phyloP scores from a whole-genome alignment of 2,797 vertebrate species.

The Melanotaenia nigrans region DNA sequence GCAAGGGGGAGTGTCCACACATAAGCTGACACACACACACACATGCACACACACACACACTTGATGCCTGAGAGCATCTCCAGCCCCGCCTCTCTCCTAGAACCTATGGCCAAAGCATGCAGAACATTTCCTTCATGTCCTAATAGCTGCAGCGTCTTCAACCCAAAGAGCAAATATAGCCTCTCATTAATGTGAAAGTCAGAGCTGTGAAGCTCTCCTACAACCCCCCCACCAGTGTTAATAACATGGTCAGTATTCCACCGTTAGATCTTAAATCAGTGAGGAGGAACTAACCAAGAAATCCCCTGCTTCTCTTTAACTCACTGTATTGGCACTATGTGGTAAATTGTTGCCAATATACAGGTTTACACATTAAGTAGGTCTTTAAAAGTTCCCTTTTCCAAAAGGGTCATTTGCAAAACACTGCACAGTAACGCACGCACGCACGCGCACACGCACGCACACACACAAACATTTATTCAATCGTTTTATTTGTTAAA shows the following conservation, averaged over 20 bases:
- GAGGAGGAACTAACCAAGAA: neutral
- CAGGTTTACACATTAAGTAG: slow-evolving; percentile 2
- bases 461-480: too few relatives aligned
- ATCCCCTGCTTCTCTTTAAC: slow-evolving; percentile 7
- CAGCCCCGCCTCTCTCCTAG: slow-evolving; percentile 47
- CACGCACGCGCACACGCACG: too few relatives aligned
- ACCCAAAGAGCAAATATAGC: slow-evolving; percentile 71
- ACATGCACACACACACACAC: slow-evolving; percentile 7
- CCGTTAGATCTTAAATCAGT: neutral
- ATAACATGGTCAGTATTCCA: neutral
- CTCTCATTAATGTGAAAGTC: slow-evolving; percentile 56
- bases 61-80: slow-evolving; percentile 29
- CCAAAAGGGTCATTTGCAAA: neutral
- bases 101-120: slow-evolving; percentile 76
- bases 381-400: neutral
- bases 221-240: slow-evolving; percentile 11
- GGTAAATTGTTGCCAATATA: neutral
- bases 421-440: neutral
- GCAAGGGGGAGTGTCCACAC: slow-evolving; percentile 60
- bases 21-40: slow-evolving; percentile 1
- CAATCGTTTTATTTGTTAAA: too few relatives aligned
- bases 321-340: neutral
- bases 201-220: slow-evolving; percentile 44
- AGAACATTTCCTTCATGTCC: slow-evolving; percentile 75
- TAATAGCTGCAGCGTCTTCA: slow-evolving; percentile 64